Conservation (phyloP, 2,113 vertebrate genomes). For the Galemys pyrenaicus region DNA sequence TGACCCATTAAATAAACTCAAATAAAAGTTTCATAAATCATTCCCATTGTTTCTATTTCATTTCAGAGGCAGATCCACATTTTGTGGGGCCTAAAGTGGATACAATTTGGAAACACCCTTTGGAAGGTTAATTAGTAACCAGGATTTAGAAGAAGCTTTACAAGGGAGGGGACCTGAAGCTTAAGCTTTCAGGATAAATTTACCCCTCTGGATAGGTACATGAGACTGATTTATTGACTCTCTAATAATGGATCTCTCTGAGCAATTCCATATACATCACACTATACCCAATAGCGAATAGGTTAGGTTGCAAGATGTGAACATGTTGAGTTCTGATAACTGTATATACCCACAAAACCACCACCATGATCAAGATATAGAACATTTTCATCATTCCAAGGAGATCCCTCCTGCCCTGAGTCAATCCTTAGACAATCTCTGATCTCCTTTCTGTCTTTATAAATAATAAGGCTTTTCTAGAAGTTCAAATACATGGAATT, state of each 20-base stretch:
- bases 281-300: not conserved
- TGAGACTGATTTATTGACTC: not conserved
- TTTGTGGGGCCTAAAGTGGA: not conserved
- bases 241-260: not conserved
- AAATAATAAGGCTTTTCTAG: not conserved
- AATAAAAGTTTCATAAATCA: slow-evolving; percentile 23
- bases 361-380: not conserved
- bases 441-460: not conserved
- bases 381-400: not conserved
- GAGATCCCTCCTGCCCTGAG: not conserved
- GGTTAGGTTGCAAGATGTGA: not conserved
- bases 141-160: not conserved
- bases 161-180: not conserved
- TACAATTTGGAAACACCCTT: not conserved
- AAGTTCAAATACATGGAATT: slow-evolving; percentile 28
- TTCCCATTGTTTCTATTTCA: slow-evolving; percentile 10
- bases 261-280: slow-evolving; percentile 2
- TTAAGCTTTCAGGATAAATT: not conserved
- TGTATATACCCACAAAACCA: not conserved
- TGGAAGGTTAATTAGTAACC: slow-evolving; percentile 33
- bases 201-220: not conserved
- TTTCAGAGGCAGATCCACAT: not conserved
- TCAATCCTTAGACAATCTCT: not conserved
- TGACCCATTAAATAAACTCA: not conserved
- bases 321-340: not conserved